Evolutionary conservation across 2,797 vertebrate species (phyloP), one percentile per base, ranked within the genome.

Genomic region (Melanotaenia boesemani): DNA sequence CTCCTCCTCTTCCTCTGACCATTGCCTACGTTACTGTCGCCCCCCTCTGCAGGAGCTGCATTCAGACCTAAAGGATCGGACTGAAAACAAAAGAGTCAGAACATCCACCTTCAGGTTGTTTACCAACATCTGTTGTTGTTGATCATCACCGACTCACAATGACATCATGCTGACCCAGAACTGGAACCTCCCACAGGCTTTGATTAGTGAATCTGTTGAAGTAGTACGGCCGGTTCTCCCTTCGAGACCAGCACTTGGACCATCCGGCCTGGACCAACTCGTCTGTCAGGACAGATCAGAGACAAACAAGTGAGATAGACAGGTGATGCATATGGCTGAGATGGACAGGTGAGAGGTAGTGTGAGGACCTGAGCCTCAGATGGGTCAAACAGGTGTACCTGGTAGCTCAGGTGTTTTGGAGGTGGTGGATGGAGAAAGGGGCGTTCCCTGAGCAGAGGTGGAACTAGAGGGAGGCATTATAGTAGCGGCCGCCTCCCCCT

Each of bases 171-270:
- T 99, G 98, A 15, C 98, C 98, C 77, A 99, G 87, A 18, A 99
- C 96, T 0, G 98, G 98, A 93, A 99, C 96, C 92, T 99, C 98
- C 98, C 98, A 99, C 82, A 99, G 92, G 1, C 98, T 99, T 94
- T 99, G 98, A 90, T 99, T 99, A 63, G 97, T 99, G 91, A 99
- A 99, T 59, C 97, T 95, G 87, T 99, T 99, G 89, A 98, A 99
- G 76, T 97, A 99, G 87, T 99, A 99, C 0, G 97, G 97, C 16
- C 98, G 95, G 82, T 96, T 99, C 90, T 99, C 98, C 77, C 97
- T 93, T 86, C 97, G 96, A 88, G 97, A 99, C 98, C 98, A 99
- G 88, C 98, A 99, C 94, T 98, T 99, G 59, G 97, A 95, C 98
- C 98, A 99, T 74, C 98, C 98, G 0, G 97, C 98, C 76, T 99